Percentiles rank a stretch among this genome's conserved stretches.
Conservation (phyloP, 2,113 vertebrate species). For the Macrotis lagotis region DNA sequence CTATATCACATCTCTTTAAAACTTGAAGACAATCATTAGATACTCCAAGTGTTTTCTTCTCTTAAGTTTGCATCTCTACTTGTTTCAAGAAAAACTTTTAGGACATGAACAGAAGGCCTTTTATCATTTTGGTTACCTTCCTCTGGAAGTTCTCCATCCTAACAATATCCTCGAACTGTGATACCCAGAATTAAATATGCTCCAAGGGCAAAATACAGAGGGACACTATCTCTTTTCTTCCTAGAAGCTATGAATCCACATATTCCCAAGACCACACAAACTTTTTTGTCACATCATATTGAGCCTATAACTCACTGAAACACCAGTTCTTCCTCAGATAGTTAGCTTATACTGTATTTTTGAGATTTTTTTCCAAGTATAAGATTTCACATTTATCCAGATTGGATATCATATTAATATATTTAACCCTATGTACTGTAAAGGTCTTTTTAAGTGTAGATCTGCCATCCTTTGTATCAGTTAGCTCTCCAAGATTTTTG, state of each 20-base stretch:
- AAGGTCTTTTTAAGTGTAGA: background rate
- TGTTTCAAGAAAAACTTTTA: background rate
- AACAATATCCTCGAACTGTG: background rate
- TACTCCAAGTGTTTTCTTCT: background rate
- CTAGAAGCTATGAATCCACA: background rate
- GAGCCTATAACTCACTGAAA: background rate
- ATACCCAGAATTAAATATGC: background rate
- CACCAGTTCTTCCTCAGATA: background rate
- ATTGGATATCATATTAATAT: background rate
- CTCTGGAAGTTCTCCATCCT: background rate
- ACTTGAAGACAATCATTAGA: background rate
- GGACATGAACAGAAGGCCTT: background rate
- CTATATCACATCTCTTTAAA: background rate
- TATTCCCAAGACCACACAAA: background rate
- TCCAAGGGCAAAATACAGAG: background rate
- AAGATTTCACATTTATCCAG: background rate
- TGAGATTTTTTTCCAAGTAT: background rate
- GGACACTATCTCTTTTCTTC: background rate
- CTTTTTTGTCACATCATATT: background rate
- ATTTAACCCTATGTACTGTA: background rate
- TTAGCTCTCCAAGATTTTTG: background rate
- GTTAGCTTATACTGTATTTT: background rate
- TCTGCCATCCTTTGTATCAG: background rate
- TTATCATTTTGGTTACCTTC: background rate
- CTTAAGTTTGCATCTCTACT: background rate